These are phyloP conservation scores for Drosophila lutescens DNA, from an alignment of 2,888 invertebrate genomes.

Conservation along the genomic window DNA sequence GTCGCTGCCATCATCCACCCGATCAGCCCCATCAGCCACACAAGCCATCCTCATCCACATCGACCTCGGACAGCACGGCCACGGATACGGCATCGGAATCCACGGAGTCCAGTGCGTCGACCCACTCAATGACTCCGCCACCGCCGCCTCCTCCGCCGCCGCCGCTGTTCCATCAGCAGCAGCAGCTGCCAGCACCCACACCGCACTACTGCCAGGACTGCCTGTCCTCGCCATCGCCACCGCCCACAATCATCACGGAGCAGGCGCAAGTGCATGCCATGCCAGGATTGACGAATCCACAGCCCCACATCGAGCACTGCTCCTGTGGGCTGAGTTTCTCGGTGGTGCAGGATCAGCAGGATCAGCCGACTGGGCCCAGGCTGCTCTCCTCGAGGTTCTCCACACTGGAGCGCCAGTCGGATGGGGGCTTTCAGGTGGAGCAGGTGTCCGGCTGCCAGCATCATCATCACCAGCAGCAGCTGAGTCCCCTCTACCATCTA, in stretches of 20 bases:
- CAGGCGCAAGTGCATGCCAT: slow-evolving; percentile 77
- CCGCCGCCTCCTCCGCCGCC: slow-evolving; percentile 60
- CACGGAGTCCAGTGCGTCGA: slow-evolving; percentile 65
- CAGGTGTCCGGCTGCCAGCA: slow-evolving; percentile 59
- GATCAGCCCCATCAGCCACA: slow-evolving; percentile 74
- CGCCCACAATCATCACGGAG: slow-evolving; percentile 78
- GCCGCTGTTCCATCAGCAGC: slow-evolving; percentile 25
- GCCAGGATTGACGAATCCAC: slow-evolving; percentile 37
- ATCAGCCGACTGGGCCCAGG: slow-evolving; percentile 24
- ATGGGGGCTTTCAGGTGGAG: slow-evolving; percentile 37
- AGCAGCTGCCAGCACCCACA: slow-evolving; percentile 33
- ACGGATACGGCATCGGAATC: slow-evolving; percentile 61
- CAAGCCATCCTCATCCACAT: slow-evolving; percentile 70
- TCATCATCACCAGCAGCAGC: slow-evolving; percentile 55
- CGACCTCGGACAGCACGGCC: slow-evolving; percentile 64
- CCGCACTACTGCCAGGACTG: slow-evolving; percentile 74
- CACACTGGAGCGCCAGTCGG: slow-evolving; percentile 45
- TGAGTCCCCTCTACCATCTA: slow-evolving; percentile 27
- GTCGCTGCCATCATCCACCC: slow-evolving; percentile 82
- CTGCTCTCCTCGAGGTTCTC: slow-evolving; percentile 30
- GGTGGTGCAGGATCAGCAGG: slow-evolving; percentile 56
- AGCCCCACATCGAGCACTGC: slow-evolving; percentile 75
- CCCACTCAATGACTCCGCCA: slow-evolving; percentile 60
- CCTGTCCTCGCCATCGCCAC: slow-evolving; percentile 75
- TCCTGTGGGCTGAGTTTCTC: slow-evolving; percentile 80